These are phyloP conservation scores for Hippasteria phrygiana DNA, from an alignment of 53 echinoderm and acorn worm genomes.

Conservation along the genomic window DNA sequence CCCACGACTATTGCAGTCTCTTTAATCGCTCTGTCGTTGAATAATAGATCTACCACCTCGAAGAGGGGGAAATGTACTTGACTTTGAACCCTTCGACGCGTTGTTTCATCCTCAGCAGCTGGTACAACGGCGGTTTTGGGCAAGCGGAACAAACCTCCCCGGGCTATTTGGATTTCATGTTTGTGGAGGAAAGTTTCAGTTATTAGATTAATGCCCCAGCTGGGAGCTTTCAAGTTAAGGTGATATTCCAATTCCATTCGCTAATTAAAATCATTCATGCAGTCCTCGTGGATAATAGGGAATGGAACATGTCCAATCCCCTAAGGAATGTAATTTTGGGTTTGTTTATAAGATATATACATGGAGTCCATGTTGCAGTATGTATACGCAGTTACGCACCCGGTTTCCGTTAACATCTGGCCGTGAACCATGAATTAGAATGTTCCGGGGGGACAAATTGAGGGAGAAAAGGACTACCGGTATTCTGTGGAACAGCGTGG, in stretches of 20 bases:
- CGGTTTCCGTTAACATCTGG: no score
- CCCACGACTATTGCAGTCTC: neutral
- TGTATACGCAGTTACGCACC: no score
- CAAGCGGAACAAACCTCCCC: neutral
- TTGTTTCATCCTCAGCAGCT: neutral
- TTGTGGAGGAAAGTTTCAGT: neutral
- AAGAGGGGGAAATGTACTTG: neutral
- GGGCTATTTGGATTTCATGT: neutral
- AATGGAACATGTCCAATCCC: no score
- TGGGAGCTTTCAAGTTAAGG: neutral
- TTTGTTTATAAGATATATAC: neutral
- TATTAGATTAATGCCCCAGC: neutral
- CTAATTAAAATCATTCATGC: slow-evolving; percentile 5
- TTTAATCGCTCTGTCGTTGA: neutral
- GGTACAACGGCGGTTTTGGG: neutral
- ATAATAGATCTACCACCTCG: neutral
- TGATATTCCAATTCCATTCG: neutral
- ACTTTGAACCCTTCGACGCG: neutral
- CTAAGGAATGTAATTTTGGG: no score
- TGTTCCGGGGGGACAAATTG: no score
- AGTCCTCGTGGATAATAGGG: neutral
- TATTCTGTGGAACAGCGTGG: neutral
- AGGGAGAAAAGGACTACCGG: no score
- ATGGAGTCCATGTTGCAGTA: no score
- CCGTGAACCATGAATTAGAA: no score